Percentiles rank a stretch among this genome's conserved stretches.
Conservation (phyloP, 2,888 invertebrate species). For the Cordylochernes scorpioides region DNA sequence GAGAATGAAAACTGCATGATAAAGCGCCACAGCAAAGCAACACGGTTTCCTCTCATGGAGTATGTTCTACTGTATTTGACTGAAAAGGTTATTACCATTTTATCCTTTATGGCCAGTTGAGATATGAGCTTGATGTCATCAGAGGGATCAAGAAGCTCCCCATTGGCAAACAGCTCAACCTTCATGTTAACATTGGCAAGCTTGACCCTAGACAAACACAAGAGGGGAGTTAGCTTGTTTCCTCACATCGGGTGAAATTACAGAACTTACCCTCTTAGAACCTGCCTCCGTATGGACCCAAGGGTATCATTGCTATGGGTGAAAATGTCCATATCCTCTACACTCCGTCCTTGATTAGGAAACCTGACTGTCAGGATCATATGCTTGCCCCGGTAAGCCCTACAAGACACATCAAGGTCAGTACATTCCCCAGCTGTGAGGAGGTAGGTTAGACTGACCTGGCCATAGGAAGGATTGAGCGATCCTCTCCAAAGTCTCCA, state of each 20-base stretch:
- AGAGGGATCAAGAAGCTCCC: conserved; percentile 55
- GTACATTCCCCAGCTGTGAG: too few species aligned
- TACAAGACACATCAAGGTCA: conserved; percentile 19
- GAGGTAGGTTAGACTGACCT: conserved; percentile 24
- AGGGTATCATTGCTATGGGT: conserved; percentile 85
- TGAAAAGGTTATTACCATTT: conserved; percentile 44
- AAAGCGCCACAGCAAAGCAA: too few species aligned
- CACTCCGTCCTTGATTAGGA: conserved; percentile 48
- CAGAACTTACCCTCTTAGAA: conserved; percentile 16
- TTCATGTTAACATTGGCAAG: conserved; percentile 40
- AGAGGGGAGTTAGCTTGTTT: too few species aligned
- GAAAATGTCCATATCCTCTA: conserved; percentile 69
- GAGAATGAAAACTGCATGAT: too few species aligned
- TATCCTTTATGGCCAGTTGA: conserved; percentile 57
- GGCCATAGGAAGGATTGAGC: conserved; percentile 61
- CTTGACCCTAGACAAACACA: conserved; percentile 25
- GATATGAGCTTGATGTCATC: conserved; percentile 65
- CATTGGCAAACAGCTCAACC: conserved; percentile 64
- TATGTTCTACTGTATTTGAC: too few species aligned
- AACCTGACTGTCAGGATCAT: conserved; percentile 59
- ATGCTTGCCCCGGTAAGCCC: conserved; percentile 70
- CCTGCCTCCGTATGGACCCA: conserved; percentile 43
- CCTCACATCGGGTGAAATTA: too few species aligned
- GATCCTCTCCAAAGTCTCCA: conserved; percentile 38
- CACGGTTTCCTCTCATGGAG: too few species aligned